Base-by-base conservation (phyloP, 2,797 vertebrate species). In the Syngnathus rostellatus region DNA sequence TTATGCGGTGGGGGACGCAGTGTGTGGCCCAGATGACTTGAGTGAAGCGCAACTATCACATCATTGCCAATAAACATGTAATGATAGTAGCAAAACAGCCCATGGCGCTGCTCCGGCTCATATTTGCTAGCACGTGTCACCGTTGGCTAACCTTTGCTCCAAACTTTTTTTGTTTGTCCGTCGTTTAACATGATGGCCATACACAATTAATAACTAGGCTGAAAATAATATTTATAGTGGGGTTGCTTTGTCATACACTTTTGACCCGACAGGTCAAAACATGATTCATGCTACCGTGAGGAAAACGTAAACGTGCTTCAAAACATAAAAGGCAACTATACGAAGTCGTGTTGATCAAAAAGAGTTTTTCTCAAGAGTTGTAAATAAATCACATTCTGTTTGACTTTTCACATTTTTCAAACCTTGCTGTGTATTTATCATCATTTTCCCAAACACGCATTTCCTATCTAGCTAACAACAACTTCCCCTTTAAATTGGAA, bases 11-110 rank as follows among this genome's bases (percentile, higher is more conserved):
- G 14, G 39, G 23, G 11, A 11, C 59, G 5, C 23, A 73, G 78
- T 84, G 73, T 80, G 82, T 81, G 85, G 79, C 78, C 78, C 73
- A 63, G 72, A 76, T 81, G 78, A 75, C 62, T 76, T 81, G 73
- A 78, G 65, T 76, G 78, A 79, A 71, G 73, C 37, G 40, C 70
- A 75, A 75, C 63, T 62, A 77, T 78, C 75, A 82, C 81, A 67
- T 87, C 84, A 82, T 73, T 41, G 59, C 77, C 76, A 65, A 75
- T 83, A 82, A 86, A 83, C 72, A 79, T 78, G 72, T 80, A 79
- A 79, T 68, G 68, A 77, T 66, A 70, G 81, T 73, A 73, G 70
- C 70, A 75, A 74, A 78, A 58, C 65, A 68, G 75, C 81, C 75
- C 14, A 0, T 77, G 77, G 75, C 78, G 69, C 76, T 81, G 46